Conservation (phyloP, 2,797 vertebrate species). For the Crocodylus rhombifer region DNA sequence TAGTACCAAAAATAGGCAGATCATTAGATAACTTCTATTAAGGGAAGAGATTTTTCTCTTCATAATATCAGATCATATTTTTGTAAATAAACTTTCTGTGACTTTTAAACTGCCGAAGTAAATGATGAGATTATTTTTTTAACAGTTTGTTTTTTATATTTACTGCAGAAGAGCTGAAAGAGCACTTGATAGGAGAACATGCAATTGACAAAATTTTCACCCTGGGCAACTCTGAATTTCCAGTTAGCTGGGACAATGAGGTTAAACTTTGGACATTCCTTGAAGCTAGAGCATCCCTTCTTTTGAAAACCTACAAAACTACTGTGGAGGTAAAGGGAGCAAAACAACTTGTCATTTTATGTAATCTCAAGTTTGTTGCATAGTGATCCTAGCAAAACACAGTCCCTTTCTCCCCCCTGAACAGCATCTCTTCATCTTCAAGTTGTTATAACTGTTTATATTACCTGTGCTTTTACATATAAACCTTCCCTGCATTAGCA, state of each 20-base stretch:
- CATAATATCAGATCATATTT: background rate
- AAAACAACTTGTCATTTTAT: background rate
- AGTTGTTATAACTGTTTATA: constrained; percentile 35
- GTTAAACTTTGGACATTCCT: constrained; percentile 98
- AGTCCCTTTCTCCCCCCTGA: constrained; percentile 1
- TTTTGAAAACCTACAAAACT: constrained; percentile 96
- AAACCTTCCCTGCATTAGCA: constrained; percentile 51
- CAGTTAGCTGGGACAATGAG: constrained; percentile 99
- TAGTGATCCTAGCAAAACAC: constrained; percentile 31
- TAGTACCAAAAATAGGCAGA: background rate
- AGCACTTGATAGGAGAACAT: constrained; percentile 91
- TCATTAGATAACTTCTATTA: background rate
- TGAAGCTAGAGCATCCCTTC: constrained; percentile 93
- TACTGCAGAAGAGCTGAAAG: constrained; percentile 92
- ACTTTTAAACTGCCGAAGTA: background rate
- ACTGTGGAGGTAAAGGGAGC: constrained; percentile 87
- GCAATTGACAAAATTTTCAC: constrained; percentile 97
- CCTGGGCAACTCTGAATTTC: constrained; percentile 94
- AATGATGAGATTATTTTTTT: constrained; percentile 21
- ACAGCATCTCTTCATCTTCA: constrained; percentile 3
- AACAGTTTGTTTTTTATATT: constrained; percentile 56
- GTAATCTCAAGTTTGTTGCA: constrained; percentile 17
- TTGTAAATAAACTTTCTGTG: constrained; percentile 19
- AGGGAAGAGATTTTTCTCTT: constrained; percentile 2
- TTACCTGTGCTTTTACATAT: constrained; percentile 25